Evolutionary conservation across 2,113 vertebrate genomes (phyloP).

Genomic region (Eclectus roratus): DNA sequence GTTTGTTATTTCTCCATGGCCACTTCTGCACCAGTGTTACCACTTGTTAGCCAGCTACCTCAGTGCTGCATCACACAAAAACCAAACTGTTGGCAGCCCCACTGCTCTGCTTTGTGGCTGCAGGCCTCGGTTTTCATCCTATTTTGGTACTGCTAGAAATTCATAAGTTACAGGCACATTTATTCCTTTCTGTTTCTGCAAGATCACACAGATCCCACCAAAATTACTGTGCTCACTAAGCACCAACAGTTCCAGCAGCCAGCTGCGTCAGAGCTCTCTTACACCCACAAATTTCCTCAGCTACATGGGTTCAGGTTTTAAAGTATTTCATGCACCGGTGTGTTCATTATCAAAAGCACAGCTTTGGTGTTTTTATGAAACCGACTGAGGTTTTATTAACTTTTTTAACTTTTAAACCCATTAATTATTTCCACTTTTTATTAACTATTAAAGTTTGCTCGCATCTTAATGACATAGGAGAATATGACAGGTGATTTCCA

Average conservation of each 20-base stretch:
- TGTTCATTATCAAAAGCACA: neutral
- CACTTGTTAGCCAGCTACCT: neutral
- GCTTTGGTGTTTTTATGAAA: neutral
- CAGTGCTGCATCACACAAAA: rapidly evolving
- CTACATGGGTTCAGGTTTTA: neutral
- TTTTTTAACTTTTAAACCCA: neutral
- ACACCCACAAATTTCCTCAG: neutral
- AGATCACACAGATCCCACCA: too few relatives aligned
- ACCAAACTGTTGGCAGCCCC: neutral
- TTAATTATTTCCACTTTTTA: neutral
- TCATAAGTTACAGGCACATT: neutral
- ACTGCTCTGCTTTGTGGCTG: neutral
- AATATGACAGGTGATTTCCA: neutral
- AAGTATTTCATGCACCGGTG: neutral
- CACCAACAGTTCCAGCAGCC: neutral
- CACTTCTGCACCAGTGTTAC: neutral
- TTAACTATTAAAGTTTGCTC: neutral
- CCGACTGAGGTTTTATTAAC: neutral
- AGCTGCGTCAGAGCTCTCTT: rapidly evolving
- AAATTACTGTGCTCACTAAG: neutral
- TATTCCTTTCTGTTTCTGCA: neutral
- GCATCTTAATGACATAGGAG: neutral
- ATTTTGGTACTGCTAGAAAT: neutral
- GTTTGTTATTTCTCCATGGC: neutral
- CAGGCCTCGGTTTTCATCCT: neutral